phyloP scores from a whole-genome alignment of 2,888 invertebrate genomes.

The Cancer borealis region DNA sequence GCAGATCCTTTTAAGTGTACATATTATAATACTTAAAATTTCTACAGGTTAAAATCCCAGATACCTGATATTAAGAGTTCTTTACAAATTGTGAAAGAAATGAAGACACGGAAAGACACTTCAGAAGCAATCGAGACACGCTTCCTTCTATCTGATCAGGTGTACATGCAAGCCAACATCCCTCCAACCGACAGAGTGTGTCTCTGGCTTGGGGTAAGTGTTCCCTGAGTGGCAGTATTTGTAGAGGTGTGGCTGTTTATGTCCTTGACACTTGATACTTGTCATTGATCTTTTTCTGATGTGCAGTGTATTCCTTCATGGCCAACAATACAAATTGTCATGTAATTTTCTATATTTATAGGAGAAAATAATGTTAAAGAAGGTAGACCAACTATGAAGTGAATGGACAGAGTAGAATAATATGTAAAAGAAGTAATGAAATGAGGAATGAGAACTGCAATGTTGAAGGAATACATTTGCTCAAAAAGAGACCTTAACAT shows the following conservation, averaged over 20 bases:
- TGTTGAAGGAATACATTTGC: background rate
- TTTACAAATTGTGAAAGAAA: constrained; percentile 92
- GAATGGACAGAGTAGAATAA: background rate
- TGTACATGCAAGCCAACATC: constrained; percentile 90
- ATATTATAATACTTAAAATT: background rate
- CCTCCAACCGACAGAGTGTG: constrained; percentile 93
- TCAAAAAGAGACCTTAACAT: background rate
- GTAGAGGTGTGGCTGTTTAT: background rate
- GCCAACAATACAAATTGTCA: background rate
- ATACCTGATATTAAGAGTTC: constrained; percentile 97
- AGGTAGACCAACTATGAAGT: background rate
- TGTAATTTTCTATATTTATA: background rate
- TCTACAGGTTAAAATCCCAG: constrained; percentile 87
- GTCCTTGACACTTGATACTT: background rate
- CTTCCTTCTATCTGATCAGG: constrained; percentile 95
- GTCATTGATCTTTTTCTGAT: background rate
- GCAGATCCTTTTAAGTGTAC: background rate
- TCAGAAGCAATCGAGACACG: constrained; percentile 88
- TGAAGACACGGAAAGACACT: constrained; percentile 88
- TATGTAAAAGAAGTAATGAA: background rate
- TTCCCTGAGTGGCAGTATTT: background rate
- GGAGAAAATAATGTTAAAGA: background rate
- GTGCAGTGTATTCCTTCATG: background rate
- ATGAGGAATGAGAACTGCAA: background rate
- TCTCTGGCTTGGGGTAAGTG: constrained; percentile 83